Percentiles rank a stretch among this genome's conserved stretches.
These are phyloP conservation scores for Limnephilus lunatus DNA, from an alignment of 2,888 invertebrate species.

Conservation along the genomic window DNA sequence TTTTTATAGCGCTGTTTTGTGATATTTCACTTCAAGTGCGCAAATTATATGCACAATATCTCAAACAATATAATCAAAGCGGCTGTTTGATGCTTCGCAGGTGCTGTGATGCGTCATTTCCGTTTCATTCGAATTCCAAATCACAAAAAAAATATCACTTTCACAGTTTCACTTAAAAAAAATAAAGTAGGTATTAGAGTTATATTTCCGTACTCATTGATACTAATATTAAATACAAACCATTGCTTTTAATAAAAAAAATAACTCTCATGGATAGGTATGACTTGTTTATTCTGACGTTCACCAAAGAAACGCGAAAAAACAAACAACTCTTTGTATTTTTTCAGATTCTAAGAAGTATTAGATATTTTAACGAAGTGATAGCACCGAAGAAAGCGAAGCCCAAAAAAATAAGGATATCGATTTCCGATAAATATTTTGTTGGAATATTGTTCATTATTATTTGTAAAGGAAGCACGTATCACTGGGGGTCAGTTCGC, in stretches of 20 bases:
- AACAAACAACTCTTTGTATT: background rate
- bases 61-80: no score
- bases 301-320: background rate
- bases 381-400: slow-evolving; percentile 26
- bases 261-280: background rate
- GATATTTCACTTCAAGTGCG: no score
- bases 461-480: slow-evolving; percentile 36
- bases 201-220: no score
- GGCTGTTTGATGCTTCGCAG: no score
- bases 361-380: slow-evolving; percentile 22
- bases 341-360: background rate
- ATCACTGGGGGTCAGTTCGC: slow-evolving; percentile 4
- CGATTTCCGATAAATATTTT: slow-evolving; percentile 41
- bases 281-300: background rate
- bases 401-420: slow-evolving; percentile 22
- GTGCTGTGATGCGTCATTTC: no score
- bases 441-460: slow-evolving; percentile 17
- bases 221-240: no score
- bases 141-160: no score
- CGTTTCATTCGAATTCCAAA: no score
- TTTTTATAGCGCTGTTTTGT: no score
- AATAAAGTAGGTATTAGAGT: no score
- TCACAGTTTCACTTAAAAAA: no score
- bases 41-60: no score
- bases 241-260: background rate